Conservation (phyloP, 2,113 vertebrate species). For the Cisticola juncidis region DNA sequence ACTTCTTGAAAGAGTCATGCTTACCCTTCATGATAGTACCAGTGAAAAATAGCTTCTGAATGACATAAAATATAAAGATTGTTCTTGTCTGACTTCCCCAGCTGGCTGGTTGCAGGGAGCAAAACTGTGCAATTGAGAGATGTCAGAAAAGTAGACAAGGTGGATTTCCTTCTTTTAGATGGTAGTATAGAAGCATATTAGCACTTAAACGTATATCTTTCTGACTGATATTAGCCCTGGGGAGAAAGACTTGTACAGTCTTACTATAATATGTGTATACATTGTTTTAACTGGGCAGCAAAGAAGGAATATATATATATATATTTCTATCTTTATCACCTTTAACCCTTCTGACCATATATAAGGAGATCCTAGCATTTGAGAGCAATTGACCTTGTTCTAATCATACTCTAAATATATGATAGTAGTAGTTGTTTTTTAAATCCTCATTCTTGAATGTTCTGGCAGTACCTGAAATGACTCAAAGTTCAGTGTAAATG, state of each 20-base stretch:
- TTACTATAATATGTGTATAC: not conserved
- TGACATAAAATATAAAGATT: not conserved
- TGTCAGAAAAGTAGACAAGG: not conserved
- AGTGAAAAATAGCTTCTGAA: not conserved
- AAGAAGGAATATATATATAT: not conserved
- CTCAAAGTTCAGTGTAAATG: not conserved
- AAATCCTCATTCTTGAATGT: not conserved
- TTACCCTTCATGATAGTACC: not conserved
- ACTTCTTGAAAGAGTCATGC: not conserved
- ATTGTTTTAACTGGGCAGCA: not conserved
- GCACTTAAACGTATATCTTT: not conserved
- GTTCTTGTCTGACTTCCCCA: not conserved
- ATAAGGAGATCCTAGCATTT: not conserved
- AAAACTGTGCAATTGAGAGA: not conserved
- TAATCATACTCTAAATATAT: not conserved
- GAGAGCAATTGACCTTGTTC: not conserved
- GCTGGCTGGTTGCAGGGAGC: not conserved
- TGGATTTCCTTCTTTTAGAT: not conserved
- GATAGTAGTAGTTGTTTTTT: not conserved
- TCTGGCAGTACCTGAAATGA: not conserved
- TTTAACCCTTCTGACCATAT: not conserved
- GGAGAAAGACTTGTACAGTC: not conserved
- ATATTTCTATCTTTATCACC: not conserved
- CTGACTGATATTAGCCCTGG: not conserved
- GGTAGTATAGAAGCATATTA: not conserved